A percentile compares a stretch with the other conserved stretches of the same genome.
Evolutionary conservation across 2,113 vertebrate genomes (phyloP).

Genomic region (Leptosomus discolor): DNA sequence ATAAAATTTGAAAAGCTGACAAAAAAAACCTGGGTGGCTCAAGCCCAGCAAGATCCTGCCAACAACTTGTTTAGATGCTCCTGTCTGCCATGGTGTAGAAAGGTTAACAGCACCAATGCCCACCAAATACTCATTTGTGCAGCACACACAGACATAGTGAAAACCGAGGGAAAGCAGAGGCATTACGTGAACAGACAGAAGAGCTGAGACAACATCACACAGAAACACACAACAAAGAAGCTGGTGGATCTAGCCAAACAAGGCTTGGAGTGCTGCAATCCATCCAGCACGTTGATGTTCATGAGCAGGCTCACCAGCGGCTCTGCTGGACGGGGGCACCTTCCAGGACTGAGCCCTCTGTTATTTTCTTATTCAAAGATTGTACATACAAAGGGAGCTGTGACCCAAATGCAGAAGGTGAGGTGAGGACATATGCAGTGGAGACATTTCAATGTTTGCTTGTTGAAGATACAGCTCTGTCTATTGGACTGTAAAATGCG

Average conservation of each 20-base stretch:
- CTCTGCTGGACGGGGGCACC: not conserved
- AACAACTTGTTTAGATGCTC: not conserved
- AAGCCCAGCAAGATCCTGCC: not conserved
- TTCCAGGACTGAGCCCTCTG: not conserved
- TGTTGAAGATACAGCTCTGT: not conserved
- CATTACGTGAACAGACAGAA: not conserved
- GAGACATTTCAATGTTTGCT: not conserved
- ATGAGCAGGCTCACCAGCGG: not conserved
- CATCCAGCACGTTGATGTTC: fast-evolving
- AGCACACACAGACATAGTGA: not conserved
- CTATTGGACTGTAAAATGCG: not conserved
- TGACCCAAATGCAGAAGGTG: not conserved
- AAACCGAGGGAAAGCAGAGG: not conserved
- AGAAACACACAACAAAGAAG: not conserved
- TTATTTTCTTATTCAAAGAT: not conserved
- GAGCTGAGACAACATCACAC: not conserved
- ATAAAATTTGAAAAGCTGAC: not conserved
- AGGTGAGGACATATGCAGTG: not conserved
- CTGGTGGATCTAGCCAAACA: not conserved
- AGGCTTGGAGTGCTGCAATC: not conserved
- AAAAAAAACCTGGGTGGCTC: not conserved
- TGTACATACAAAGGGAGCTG: not conserved
- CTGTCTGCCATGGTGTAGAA: not conserved
- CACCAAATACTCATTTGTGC: not conserved
- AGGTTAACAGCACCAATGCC: not conserved